Evolutionary conservation across 2,888 invertebrate species (phyloP).

Genomic region (Strigamia maritima): DNA sequence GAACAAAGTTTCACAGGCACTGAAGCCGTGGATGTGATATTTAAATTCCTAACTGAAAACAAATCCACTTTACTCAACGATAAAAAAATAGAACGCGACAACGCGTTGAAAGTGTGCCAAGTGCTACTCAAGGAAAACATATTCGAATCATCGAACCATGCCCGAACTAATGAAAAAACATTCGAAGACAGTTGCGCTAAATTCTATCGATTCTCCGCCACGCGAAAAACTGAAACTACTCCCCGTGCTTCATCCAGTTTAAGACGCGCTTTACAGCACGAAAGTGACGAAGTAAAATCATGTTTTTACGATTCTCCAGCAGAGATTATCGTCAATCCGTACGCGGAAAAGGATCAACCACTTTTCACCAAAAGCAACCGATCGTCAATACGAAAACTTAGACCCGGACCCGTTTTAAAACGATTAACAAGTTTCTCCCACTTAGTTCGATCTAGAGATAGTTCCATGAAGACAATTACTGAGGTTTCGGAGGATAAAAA

Average conservation of each 20-base stretch:
- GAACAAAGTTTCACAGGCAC: slow-evolving; percentile 40
- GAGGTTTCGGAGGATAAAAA: not conserved
- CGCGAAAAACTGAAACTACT: not conserved
- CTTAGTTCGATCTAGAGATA: not conserved
- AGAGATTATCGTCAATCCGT: not conserved
- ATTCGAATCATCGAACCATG: not conserved
- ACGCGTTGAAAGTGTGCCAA: slow-evolving; percentile 34
- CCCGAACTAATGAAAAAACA: not conserved
- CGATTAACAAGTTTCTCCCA: not conserved
- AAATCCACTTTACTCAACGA: slow-evolving; percentile 17
- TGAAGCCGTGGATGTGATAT: slow-evolving; percentile 38
- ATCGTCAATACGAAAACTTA: not conserved
- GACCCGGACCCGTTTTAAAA: not conserved
- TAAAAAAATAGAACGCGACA: slow-evolving; percentile 12
- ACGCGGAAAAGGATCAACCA: not conserved
- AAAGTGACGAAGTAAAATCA: not conserved
- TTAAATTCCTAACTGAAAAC: slow-evolving; percentile 4
- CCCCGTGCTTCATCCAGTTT: not conserved
- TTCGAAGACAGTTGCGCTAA: not conserved
- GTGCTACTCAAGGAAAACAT: not conserved
- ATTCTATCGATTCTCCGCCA: not conserved
- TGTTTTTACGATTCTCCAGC: not conserved
- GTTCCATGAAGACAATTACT: not conserved
- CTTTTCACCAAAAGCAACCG: not conserved
- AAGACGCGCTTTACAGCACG: not conserved